Conservation (phyloP, 1,140 invertebrate species). For the Popillia japonica region DNA sequence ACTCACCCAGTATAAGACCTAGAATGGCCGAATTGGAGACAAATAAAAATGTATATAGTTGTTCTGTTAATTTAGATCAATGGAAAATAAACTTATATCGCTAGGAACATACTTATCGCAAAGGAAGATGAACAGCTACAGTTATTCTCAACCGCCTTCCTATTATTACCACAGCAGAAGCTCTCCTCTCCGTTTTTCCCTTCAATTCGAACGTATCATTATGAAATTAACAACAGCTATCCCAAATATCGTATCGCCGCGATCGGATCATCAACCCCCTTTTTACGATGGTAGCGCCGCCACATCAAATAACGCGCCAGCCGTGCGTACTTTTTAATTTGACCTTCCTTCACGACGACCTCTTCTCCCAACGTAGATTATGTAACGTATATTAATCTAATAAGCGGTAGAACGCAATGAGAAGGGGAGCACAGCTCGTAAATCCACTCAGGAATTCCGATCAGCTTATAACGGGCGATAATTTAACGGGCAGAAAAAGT, state of each 20-base stretch:
- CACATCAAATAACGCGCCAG: background rate
- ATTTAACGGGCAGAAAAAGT: background rate
- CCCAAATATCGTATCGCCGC: background rate
- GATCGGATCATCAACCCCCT: background rate
- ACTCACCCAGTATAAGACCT: too few species aligned
- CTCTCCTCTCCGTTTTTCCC: background rate
- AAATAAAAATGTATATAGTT: too few species aligned
- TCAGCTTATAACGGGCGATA: background rate
- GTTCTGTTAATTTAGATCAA: too few species aligned
- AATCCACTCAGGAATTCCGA: background rate
- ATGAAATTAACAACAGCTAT: slow-evolving; percentile 19
- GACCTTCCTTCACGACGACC: background rate
- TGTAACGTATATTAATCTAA: slow-evolving; percentile 19
- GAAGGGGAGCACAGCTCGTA: background rate
- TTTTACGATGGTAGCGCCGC: slow-evolving; percentile 13
- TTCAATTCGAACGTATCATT: background rate
- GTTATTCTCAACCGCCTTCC: background rate
- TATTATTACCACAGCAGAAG: background rate
- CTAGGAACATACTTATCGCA: too few species aligned
- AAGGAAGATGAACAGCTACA: too few species aligned
- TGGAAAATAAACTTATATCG: too few species aligned
- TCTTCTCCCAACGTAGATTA: background rate
- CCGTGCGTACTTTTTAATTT: slow-evolving; percentile 22
- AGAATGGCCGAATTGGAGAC: too few species aligned
- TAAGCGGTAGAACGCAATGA: background rate